Conservation (phyloP, 2,888 invertebrate species). For the Eupithecia centaureata region DNA sequence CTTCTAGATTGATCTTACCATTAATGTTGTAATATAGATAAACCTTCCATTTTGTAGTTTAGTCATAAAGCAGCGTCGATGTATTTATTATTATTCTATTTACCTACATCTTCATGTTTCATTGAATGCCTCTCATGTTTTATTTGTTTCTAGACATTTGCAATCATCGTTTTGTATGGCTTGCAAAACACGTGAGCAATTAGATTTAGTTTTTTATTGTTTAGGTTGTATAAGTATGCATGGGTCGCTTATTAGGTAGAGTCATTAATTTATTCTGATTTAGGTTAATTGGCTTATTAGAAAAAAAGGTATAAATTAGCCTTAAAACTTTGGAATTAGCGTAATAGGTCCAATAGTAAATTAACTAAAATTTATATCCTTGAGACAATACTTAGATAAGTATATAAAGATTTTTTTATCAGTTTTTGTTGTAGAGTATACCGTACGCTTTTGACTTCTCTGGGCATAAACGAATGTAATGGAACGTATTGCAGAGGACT, state of each 20-base stretch:
- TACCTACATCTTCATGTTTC: slow-evolving; percentile 38
- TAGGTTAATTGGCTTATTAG: not conserved
- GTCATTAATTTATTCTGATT: not conserved
- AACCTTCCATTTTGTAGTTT: slow-evolving; percentile 48
- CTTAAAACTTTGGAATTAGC: not conserved
- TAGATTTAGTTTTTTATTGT: slow-evolving; percentile 30
- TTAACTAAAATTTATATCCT: not conserved
- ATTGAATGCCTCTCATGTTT: slow-evolving; percentile 44
- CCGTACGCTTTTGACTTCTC: not conserved
- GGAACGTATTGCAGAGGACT: slow-evolving; percentile 17
- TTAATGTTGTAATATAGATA: slow-evolving; percentile 37
- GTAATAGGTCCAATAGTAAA: not conserved
- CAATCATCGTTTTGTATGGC: slow-evolving; percentile 41
- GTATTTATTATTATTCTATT: slow-evolving; percentile 44
- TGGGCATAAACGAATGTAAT: not conserved
- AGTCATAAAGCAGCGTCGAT: slow-evolving; percentile 40
- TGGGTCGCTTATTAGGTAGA: slow-evolving; percentile 32
- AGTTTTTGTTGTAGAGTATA: slow-evolving; percentile 16
- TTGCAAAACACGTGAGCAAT: slow-evolving; percentile 41
- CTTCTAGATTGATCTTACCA: slow-evolving; percentile 53
- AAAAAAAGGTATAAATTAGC: not conserved
- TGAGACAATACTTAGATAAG: too few relatives aligned
- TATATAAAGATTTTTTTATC: too few relatives aligned
- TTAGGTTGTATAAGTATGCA: slow-evolving; percentile 34
- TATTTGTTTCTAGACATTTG: slow-evolving; percentile 44